These are phyloP conservation scores for Dryomyza anilis DNA, from an alignment of 2,888 invertebrate genomes.

Conservation along the genomic window DNA sequence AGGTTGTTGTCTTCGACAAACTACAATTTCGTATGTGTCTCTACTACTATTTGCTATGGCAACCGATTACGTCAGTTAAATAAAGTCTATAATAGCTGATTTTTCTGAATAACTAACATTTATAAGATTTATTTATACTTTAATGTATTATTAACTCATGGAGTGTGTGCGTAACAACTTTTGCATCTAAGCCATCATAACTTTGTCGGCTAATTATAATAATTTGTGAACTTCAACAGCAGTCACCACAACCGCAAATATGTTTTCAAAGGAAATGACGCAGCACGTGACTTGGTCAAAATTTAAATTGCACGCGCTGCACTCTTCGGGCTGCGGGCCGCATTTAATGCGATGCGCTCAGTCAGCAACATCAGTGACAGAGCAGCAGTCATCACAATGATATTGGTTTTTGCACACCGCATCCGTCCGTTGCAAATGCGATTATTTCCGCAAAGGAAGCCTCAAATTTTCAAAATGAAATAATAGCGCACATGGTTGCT, in stretches of 20 bases:
- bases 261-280: constrained; percentile 15
- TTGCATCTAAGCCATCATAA: too few species aligned
- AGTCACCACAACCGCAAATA: constrained; percentile 23
- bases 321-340: not conserved
- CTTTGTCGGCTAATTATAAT: not conserved
- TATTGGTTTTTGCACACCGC: constrained; percentile 11
- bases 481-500: constrained; percentile 20
- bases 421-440: constrained; percentile 35
- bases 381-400: constrained; percentile 1
- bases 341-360: not conserved
- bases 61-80: too few species aligned
- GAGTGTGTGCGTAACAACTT: too few species aligned
- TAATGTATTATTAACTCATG: too few species aligned
- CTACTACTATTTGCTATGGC: too few species aligned
- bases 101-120: too few species aligned
- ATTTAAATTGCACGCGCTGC: not conserved
- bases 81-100: too few species aligned
- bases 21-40: too few species aligned
- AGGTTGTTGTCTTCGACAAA: too few species aligned
- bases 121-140: too few species aligned
- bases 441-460: constrained; percentile 38
- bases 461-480: constrained; percentile 32
- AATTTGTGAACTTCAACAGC: too few species aligned
- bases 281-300: constrained; percentile 25
- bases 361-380: constrained; percentile 15